Evolutionary conservation across 1,140 invertebrate genomes (phyloP).

Genomic region (Drosophila biarmipes): DNA sequence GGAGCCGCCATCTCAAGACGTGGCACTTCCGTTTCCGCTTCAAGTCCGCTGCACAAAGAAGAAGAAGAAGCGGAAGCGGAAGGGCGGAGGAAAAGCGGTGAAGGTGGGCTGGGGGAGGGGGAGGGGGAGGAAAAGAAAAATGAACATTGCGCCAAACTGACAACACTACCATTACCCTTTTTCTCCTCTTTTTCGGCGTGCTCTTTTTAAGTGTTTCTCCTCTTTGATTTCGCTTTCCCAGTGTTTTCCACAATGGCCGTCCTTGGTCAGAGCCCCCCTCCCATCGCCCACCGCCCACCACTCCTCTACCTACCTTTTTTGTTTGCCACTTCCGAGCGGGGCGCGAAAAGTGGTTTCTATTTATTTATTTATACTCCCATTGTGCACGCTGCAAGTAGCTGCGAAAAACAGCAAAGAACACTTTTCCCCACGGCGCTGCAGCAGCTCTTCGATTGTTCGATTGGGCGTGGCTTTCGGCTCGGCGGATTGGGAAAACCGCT

Average conservation of each 20-base stretch:
- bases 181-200: constrained; percentile 6
- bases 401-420: constrained; percentile 1
- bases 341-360: constrained; percentile 76
- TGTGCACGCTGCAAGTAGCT: constrained; percentile 46
- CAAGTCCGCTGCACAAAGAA: constrained; percentile 41
- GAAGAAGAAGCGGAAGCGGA: not conserved
- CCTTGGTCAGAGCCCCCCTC: not conserved
- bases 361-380: constrained; percentile 77
- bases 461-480: constrained; percentile 2
- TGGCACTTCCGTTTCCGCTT: constrained; percentile 77
- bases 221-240: constrained; percentile 52
- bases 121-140: constrained; percentile 36
- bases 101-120: not conserved
- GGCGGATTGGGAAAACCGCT: not conserved
- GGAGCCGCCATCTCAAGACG: constrained; percentile 62
- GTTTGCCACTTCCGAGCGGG: constrained; percentile 55
- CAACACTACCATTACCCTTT: constrained; percentile 37
- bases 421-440: constrained; percentile 3
- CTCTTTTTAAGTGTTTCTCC: constrained; percentile 49
- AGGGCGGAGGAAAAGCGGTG: not conserved
- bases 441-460: constrained; percentile 10
- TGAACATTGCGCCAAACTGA: constrained; percentile 71
- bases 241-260: constrained; percentile 32
- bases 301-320: constrained; percentile 8
- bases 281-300: too few relatives aligned